A percentile compares a stretch with the other conserved stretches of the same genome.
These are phyloP conservation scores for Flabesymbios commensalis DNA, from an alignment of 2,888 invertebrate genomes.

Conservation along the genomic window DNA sequence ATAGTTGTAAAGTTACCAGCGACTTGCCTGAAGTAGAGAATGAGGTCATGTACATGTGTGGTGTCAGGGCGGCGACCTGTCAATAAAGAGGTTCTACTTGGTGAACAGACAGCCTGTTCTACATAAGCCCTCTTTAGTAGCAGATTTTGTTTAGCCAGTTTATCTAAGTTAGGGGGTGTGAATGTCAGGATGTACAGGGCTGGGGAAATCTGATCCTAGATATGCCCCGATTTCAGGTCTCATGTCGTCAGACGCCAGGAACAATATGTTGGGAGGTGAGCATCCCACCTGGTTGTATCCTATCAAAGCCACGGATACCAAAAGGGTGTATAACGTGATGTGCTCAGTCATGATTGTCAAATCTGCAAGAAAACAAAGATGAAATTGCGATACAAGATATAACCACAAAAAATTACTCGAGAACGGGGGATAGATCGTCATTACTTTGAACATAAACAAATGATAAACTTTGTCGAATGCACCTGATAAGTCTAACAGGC, in stretches of 20 bases:
- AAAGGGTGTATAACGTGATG: too few species aligned
- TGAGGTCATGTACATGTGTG: constrained; percentile 28
- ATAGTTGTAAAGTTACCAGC: constrained; percentile 27
- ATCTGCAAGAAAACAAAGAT: too few species aligned
- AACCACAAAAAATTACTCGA: too few species aligned
- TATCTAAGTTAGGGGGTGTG: constrained; percentile 39
- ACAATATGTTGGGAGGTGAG: constrained; percentile 38
- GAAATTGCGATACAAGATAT: too few species aligned
- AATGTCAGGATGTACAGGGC: constrained; percentile 34
- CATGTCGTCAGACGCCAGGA: constrained; percentile 35
- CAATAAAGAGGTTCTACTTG: constrained; percentile 30
- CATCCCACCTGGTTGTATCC: too few species aligned
- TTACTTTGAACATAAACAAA: too few species aligned
- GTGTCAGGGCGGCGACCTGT: constrained; percentile 32
- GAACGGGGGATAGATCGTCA: too few species aligned
- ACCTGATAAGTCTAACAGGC: too few species aligned
- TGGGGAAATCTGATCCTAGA: constrained; percentile 30
- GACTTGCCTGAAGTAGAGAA: constrained; percentile 26
- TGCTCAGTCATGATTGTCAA: too few species aligned
- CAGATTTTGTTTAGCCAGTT: constrained; percentile 34
- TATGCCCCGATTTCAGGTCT: constrained; percentile 37
- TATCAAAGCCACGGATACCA: too few species aligned
- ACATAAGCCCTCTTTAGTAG: constrained; percentile 38
- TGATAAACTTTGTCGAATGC: too few species aligned
- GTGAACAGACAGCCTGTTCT: constrained; percentile 33